A percentile compares a stretch with the other conserved stretches of the same genome.
phyloP scores from a whole-genome alignment of 2,797 vertebrate species.

The Lepus townsendii region DNA sequence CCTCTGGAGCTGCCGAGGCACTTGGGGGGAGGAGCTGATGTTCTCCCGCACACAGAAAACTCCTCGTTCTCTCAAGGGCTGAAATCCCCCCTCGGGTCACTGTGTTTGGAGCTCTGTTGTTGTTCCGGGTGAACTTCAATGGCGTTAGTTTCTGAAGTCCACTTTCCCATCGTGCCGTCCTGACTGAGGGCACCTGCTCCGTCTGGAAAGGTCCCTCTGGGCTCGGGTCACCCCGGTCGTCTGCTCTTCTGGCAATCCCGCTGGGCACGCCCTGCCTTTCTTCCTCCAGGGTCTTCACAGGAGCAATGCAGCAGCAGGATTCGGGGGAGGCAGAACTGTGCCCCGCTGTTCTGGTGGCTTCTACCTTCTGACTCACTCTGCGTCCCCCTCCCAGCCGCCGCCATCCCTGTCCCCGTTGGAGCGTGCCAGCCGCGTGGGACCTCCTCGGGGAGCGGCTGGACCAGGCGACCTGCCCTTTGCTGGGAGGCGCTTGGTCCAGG shows the following conservation, averaged over 20 bases:
- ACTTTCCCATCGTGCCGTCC: constrained; percentile 13
- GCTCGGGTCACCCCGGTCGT: not conserved
- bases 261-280: not conserved
- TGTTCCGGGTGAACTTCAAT: not conserved
- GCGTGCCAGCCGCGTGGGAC: accelerated
- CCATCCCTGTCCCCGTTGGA: not conserved
- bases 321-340: not conserved
- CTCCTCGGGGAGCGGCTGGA: no score
- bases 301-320: not conserved
- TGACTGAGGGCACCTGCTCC: not conserved
- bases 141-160: not conserved
- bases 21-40: not conserved
- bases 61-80: not conserved
- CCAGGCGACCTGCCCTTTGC: not conserved
- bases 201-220: constrained; percentile 49
- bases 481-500: not conserved
- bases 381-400: accelerated
- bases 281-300: not conserved
- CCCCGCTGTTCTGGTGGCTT: not conserved
- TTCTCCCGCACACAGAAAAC: not conserved
- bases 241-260: not conserved
- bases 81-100: not conserved
- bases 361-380: no score
- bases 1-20: not conserved
- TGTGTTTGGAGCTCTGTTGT: not conserved